These are phyloP conservation scores for Aurelia sp. DNA, from an alignment of 30 jellyfish, hydroid and myxozoan genomes.

Conservation along the genomic window DNA sequence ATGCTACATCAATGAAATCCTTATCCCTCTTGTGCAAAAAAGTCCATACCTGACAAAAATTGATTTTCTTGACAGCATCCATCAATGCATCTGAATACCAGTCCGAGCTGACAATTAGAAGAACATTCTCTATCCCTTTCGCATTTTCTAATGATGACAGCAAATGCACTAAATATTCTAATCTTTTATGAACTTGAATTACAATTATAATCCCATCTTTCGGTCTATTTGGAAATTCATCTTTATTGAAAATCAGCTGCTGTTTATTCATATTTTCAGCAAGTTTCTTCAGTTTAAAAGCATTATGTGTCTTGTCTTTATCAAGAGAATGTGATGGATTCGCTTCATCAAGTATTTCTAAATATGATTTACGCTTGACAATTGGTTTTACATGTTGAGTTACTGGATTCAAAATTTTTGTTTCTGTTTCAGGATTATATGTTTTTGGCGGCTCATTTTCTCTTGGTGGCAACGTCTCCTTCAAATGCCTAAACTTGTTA, in stretches of 20 bases:
- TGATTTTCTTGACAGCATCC: constrained; percentile 75
- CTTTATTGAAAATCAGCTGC: constrained; percentile 65
- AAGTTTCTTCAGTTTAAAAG: constrained; percentile 52
- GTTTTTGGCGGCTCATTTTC: background rate
- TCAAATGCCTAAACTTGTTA: background rate
- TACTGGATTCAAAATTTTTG: too few relatives aligned
- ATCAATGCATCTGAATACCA: constrained; percentile 79
- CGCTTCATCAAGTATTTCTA: constrained; percentile 39
- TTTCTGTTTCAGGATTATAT: background rate
- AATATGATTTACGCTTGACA: constrained; percentile 1
- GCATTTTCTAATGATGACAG: constrained; percentile 82
- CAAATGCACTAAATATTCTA: constrained; percentile 80
- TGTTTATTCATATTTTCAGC: constrained; percentile 63
- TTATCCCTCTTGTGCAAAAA: background rate
- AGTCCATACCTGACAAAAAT: constrained; percentile 82
- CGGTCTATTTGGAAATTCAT: constrained; percentile 58
- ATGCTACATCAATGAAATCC: too few relatives aligned
- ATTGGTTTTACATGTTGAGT: too few relatives aligned
- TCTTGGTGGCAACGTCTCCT: background rate
- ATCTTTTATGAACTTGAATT: constrained; percentile 91
- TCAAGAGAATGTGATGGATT: constrained; percentile 55
- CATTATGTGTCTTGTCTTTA: constrained; percentile 49
- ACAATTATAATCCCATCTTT: constrained; percentile 79
- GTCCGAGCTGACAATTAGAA: constrained; percentile 90
- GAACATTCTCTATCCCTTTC: constrained; percentile 68